phyloP scores from a whole-genome alignment of 2,113 vertebrate genomes.

The Thymallus thymallus region DNA sequence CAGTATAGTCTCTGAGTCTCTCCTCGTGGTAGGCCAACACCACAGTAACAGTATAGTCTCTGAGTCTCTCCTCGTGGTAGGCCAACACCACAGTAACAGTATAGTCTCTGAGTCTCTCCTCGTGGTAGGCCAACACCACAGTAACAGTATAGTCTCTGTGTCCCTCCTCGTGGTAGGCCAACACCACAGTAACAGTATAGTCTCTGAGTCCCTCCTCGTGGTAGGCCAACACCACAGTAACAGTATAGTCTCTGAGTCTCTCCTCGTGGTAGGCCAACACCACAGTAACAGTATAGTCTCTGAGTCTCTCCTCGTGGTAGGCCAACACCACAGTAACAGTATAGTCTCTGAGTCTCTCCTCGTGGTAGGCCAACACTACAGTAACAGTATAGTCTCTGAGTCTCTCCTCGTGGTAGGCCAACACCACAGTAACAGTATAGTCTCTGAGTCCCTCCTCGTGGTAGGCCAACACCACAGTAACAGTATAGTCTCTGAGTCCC shows the following conservation, averaged over 20 bases:
- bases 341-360: slow-evolving; percentile 19
- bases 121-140: slow-evolving; percentile 23
- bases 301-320: no score
- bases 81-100: slow-evolving; percentile 15
- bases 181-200: slow-evolving; percentile 24
- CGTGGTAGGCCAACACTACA: slow-evolving; percentile 23
- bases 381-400: slow-evolving; percentile 29
- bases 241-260: slow-evolving; percentile 21
- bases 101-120: slow-evolving; percentile 19
- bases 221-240: slow-evolving; percentile 30
- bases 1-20: slow-evolving; percentile 21
- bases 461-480: slow-evolving; percentile 30
- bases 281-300: slow-evolving; percentile 25
- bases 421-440: slow-evolving; percentile 24
- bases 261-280: slow-evolving; percentile 31
- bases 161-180: no score
- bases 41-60: slow-evolving; percentile 25
- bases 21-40: slow-evolving; percentile 31
- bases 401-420: no score
- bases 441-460: no score
- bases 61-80: no score
- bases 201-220: no score
- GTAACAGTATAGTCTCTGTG: slow-evolving; percentile 29
- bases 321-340: slow-evolving; percentile 15
- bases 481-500: slow-evolving; percentile 21